Evolutionary conservation across 1,140 invertebrate genomes (phyloP).

Genomic region (Arctopsyche grandis): DNA sequence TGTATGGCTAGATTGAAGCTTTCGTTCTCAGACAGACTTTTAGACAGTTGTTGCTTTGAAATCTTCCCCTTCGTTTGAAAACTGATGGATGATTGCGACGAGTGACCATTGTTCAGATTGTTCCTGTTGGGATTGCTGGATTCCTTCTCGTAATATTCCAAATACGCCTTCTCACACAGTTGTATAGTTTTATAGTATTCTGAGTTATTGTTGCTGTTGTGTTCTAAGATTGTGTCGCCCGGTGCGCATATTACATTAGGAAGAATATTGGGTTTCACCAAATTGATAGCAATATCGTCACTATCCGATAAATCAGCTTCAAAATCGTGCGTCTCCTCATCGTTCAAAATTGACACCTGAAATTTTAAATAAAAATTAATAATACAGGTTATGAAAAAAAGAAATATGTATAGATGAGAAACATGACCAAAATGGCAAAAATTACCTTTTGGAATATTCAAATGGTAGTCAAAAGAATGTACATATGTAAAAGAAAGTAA

Average conservation of each 20-base stretch:
- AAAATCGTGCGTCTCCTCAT: constrained; percentile 27
- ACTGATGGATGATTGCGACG: neutral
- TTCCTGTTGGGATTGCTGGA: constrained; percentile 15
- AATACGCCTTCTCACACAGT: constrained; percentile 50
- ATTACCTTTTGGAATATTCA: no score
- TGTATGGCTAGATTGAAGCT: constrained; percentile 43
- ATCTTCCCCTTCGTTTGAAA: constrained; percentile 2
- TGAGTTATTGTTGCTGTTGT: constrained; percentile 18
- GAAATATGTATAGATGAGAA: no score
- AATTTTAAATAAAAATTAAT: constrained; percentile 37
- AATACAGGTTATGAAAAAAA: no score
- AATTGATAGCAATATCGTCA: constrained; percentile 26
- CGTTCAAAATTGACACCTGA: constrained; percentile 45
- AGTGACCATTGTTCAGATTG: neutral
- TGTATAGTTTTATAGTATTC: constrained; percentile 38
- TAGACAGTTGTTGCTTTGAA: constrained; percentile 34
- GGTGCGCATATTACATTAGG: constrained; percentile 23
- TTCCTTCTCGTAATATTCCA: constrained; percentile 53
- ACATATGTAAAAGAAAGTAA: no score
- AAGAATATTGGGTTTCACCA: constrained; percentile 7
- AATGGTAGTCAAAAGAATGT: no score
- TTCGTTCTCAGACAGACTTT: constrained; percentile 50
- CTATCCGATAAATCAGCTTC: constrained; percentile 27
- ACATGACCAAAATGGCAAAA: no score
- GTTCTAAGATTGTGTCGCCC: constrained; percentile 1